phyloP scores from a whole-genome alignment of 2,888 invertebrate species.

The Parascotia fuliginaria region DNA sequence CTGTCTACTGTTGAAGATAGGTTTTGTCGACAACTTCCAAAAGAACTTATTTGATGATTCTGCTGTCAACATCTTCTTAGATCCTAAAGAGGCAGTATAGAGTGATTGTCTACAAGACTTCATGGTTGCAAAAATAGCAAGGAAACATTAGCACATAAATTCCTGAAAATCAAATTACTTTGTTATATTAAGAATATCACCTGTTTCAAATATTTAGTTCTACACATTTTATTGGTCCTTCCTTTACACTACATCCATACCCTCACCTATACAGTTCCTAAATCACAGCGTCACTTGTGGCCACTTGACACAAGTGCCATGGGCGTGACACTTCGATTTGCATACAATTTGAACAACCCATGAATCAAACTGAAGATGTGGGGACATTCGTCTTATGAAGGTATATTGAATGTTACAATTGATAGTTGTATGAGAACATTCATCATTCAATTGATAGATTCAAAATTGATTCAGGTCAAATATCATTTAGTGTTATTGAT shows the following conservation, averaged over 20 bases:
- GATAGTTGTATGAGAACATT: too few relatives aligned
- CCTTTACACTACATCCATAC: not conserved
- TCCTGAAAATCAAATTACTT: too few relatives aligned
- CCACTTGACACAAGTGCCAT: constrained; percentile 51
- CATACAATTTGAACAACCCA: constrained; percentile 66
- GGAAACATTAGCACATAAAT: too few relatives aligned
- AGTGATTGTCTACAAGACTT: too few relatives aligned
- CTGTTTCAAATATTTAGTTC: not conserved
- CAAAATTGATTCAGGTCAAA: constrained; percentile 22
- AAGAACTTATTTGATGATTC: too few relatives aligned
- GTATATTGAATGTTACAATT: constrained; percentile 46
- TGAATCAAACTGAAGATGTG: constrained; percentile 56
- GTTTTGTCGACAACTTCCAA: too few relatives aligned
- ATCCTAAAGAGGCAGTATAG: too few relatives aligned
- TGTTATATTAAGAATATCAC: too few relatives aligned
- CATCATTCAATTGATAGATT: constrained; percentile 21
- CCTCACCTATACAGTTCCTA: constrained; percentile 35
- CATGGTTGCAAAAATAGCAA: too few relatives aligned
- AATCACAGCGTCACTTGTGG: constrained; percentile 53
- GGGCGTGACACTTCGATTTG: constrained; percentile 69
- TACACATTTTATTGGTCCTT: not conserved
- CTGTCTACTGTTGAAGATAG: too few relatives aligned
- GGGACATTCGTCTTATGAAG: constrained; percentile 53
- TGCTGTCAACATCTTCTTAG: too few relatives aligned
- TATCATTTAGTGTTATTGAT: constrained; percentile 2